phyloP scores from a whole-genome alignment of 2,113 vertebrate genomes.

The Larimichthys crocea region DNA sequence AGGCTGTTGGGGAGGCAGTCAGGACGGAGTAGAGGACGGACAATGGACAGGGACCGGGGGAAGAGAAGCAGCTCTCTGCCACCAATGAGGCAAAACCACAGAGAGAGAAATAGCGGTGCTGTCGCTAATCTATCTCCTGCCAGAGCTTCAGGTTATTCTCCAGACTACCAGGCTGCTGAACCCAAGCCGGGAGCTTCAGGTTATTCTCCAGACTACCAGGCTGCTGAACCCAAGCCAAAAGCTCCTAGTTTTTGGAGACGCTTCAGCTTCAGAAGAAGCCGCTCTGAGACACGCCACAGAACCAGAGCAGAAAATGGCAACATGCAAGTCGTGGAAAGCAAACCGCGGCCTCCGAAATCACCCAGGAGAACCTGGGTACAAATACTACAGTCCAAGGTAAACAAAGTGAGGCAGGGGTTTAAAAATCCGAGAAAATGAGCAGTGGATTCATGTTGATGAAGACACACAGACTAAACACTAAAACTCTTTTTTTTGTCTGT shows the following conservation, averaged over 20 bases:
- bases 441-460: background rate
- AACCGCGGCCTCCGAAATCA: background rate
- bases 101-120: accelerated
- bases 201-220: background rate
- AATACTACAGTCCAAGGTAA: accelerated
- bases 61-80: conserved; percentile 69
- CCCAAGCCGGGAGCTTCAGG: no score
- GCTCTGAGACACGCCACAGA: background rate
- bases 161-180: conserved; percentile 13
- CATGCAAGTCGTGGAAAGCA: background rate
- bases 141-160: conserved; percentile 11
- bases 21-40: background rate
- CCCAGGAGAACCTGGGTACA: background rate
- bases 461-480: background rate
- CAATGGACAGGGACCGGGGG: background rate
- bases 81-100: background rate
- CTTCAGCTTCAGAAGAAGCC: background rate
- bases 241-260: no score
- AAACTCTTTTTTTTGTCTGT: background rate
- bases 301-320: accelerated
- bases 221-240: background rate
- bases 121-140: accelerated
- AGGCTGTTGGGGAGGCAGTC: conserved; percentile 31
- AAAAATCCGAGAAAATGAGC: accelerated
- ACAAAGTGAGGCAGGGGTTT: accelerated